Conservation (phyloP, 2,113 vertebrate species). For the Tragelaphus imberbis region DNA sequence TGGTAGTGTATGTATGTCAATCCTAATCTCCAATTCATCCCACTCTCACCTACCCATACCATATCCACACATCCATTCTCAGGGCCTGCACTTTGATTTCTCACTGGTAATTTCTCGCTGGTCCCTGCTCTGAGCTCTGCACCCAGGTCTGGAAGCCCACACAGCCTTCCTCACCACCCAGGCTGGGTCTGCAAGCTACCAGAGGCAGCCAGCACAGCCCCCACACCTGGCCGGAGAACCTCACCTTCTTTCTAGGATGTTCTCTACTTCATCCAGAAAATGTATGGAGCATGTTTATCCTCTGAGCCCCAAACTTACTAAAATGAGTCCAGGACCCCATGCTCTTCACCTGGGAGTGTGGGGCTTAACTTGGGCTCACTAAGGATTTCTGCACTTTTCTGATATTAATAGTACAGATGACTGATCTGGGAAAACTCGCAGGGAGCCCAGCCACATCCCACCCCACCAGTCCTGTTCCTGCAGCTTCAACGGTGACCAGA, state of each 20-base stretch:
- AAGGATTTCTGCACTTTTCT: not conserved
- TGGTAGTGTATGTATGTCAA: not conserved
- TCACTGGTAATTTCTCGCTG: rapidly evolving
- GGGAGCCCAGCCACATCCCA: not conserved
- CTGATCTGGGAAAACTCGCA: not conserved
- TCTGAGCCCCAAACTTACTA: not conserved
- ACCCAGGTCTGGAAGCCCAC: too few species aligned
- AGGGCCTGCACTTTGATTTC: too few species aligned
- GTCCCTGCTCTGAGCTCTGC: not conserved
- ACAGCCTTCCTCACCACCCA: not conserved
- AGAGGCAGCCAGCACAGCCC: not conserved
- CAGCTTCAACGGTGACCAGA: not conserved
- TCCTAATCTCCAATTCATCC: not conserved
- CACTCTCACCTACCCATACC: not conserved
- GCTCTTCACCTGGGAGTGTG: not conserved
- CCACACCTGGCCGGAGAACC: rapidly evolving
- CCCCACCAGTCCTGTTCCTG: rapidly evolving
- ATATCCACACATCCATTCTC: not conserved
- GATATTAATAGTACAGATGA: not conserved
- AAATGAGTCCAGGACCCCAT: not conserved
- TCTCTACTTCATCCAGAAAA: not conserved
- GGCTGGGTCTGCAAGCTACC: not conserved
- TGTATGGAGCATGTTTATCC: not conserved
- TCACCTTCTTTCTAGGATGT: not conserved
- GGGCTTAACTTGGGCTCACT: not conserved